phyloP scores from a whole-genome alignment of 2,113 vertebrate species.

The Isurus oxyrinchus region DNA sequence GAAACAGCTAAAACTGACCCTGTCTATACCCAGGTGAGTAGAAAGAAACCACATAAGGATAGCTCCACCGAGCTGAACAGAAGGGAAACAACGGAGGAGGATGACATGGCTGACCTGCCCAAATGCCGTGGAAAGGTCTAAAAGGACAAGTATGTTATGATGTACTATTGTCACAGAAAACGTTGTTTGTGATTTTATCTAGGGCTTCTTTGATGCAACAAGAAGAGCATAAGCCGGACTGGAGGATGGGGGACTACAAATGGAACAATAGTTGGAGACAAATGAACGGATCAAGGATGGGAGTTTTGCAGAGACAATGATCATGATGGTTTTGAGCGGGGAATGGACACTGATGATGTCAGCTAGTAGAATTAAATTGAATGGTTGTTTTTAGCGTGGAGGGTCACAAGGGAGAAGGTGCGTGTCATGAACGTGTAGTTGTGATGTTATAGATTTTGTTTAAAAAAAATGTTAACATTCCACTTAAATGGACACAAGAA shows the following conservation, averaged over 20 bases:
- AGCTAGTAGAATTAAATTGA: neutral
- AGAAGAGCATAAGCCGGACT: neutral
- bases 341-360: neutral
- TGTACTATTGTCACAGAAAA: neutral
- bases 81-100: neutral
- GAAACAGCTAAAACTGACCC: neutral
- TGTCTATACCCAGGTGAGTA: neutral
- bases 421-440: no score
- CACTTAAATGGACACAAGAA: no score
- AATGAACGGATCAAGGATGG: neutral
- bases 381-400: neutral
- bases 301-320: neutral
- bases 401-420: neutral
- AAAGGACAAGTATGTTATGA: neutral
- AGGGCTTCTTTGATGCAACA: neutral
- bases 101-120: neutral
- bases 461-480: no score
- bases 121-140: neutral
- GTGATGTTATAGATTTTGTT: no score
- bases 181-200: neutral
- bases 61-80: neutral
- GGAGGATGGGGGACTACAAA: neutral
- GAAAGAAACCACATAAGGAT: neutral
- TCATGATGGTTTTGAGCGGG: neutral
- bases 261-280: neutral